Conservation (phyloP, 2,113 vertebrate genomes). For the Cyprinus carpio region DNA sequence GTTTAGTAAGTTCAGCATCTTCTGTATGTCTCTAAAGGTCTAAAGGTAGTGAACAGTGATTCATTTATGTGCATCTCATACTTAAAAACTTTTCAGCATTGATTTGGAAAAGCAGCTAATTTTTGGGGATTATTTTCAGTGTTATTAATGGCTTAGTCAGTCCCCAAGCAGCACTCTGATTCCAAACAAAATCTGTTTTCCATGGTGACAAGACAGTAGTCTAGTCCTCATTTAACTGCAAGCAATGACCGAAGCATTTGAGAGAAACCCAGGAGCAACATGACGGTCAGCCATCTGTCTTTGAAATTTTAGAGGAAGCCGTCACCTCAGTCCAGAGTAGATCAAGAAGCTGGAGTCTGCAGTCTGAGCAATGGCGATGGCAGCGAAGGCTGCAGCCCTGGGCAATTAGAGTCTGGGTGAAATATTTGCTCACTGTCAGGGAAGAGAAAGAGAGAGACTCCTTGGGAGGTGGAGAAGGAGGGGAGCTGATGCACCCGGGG, state of each 20-base stretch:
- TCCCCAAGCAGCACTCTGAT: not conserved
- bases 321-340: conserved; percentile 35
- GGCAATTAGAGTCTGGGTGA: conserved; percentile 57
- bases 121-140: not conserved
- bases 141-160: not conserved
- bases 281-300: conserved; percentile 53
- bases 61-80: not conserved
- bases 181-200: not conserved
- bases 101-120: not conserved
- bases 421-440: conserved; percentile 57
- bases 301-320: conserved; percentile 50
- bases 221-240: not conserved
- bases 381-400: conserved; percentile 14
- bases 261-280: conserved; percentile 27
- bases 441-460: conserved; percentile 13
- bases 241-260: not conserved
- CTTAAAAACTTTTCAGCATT: not conserved
- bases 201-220: not conserved
- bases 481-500: conserved; percentile 11
- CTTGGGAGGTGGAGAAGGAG: not conserved
- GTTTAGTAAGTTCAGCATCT: too few species aligned
- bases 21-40: too few species aligned
- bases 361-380: conserved; percentile 42
- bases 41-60: not conserved
- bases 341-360: conserved; percentile 20